These are phyloP conservation scores for Pasiphila rectangulata DNA, from an alignment of 2,888 invertebrate species.

Conservation along the genomic window DNA sequence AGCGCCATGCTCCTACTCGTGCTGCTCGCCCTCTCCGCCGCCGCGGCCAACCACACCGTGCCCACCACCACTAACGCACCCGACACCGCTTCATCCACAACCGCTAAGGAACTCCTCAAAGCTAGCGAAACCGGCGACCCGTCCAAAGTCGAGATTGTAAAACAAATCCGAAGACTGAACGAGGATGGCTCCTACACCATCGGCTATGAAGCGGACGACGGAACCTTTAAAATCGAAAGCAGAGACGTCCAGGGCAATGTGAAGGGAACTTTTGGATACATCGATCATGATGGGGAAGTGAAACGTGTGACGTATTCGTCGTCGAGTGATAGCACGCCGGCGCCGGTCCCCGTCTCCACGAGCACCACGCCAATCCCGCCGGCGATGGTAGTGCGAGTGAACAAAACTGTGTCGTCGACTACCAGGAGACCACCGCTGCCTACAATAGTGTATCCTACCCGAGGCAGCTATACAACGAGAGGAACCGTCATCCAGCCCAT, in stretches of 20 bases:
- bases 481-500: conserved; percentile 84
- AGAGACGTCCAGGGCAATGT: conserved; percentile 89
- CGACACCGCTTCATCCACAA: conserved; percentile 54
- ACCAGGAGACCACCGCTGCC: conserved; percentile 78
- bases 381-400: conserved; percentile 73
- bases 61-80: conserved; percentile 49
- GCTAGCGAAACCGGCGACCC: conserved; percentile 85
- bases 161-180: conserved; percentile 89
- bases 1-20: conserved; percentile 69
- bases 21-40: conserved; percentile 52
- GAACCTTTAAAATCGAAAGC: conserved; percentile 92
- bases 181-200: conserved; percentile 92
- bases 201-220: conserved; percentile 92
- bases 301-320: conserved; percentile 88
- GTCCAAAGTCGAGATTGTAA: conserved; percentile 87
- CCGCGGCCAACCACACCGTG: conserved; percentile 46
- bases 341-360: conserved; percentile 61
- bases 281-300: conserved; percentile 88
- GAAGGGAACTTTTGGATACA: conserved; percentile 91
- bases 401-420: conserved; percentile 74
- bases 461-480: conserved; percentile 78
- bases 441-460: conserved; percentile 75
- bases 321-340: conserved; percentile 72
- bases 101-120: conserved; percentile 79
- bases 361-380: conserved; percentile 59